These are phyloP conservation scores for Sturnira hondurensis DNA, from an alignment of 2,113 vertebrate species.

Conservation along the genomic window DNA sequence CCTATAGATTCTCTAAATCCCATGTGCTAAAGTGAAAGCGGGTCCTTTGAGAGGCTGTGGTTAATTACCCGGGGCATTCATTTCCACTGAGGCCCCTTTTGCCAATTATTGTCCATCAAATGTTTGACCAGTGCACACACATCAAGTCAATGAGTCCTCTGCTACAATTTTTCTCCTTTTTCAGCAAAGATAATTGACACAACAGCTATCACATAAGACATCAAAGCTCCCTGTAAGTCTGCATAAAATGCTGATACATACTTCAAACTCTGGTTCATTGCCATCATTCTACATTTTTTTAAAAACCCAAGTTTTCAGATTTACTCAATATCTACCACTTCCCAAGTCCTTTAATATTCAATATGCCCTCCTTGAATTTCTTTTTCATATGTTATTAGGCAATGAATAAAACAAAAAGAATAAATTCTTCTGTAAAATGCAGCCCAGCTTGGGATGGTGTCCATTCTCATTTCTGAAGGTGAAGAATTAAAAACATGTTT, in stretches of 20 bases:
- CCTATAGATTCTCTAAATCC: not conserved
- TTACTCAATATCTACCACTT: not conserved
- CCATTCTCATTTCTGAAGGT: not conserved
- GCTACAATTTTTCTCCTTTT: not conserved
- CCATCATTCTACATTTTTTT: not conserved
- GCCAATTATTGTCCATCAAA: not conserved
- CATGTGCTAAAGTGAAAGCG: not conserved
- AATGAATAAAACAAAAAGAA: not conserved
- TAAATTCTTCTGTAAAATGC: not conserved
- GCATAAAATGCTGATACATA: not conserved
- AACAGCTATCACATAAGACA: too few relatives aligned
- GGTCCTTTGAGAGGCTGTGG: too few relatives aligned
- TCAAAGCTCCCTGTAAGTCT: fast-evolving
- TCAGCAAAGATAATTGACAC: not conserved
- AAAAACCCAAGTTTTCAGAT: not conserved
- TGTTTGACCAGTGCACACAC: not conserved
- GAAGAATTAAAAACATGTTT: not conserved
- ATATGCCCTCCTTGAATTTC: not conserved
- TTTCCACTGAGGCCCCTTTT: not conserved
- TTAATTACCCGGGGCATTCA: fast-evolving
- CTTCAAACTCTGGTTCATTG: not conserved
- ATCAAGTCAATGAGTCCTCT: not conserved
- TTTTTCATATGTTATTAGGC: not conserved
- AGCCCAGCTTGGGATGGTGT: not conserved
- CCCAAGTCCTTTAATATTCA: not conserved